These are phyloP conservation scores for Syngnathus rostellatus DNA, from an alignment of 2,797 vertebrate species.

Conservation along the genomic window DNA sequence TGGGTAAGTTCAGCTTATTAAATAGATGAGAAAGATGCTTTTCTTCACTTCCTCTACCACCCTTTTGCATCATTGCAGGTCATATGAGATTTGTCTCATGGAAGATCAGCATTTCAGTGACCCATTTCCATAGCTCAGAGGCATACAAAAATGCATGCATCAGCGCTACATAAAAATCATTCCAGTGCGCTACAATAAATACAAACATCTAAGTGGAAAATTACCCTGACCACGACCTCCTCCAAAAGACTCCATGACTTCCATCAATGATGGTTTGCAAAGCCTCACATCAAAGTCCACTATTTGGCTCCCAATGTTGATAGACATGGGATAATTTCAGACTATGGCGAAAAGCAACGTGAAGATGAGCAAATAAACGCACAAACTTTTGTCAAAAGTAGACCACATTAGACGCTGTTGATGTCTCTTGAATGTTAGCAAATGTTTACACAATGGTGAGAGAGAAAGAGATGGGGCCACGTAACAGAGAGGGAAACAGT, in stretches of 20 bases:
- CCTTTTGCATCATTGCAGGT: constrained; percentile 28
- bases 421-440: constrained; percentile 86
- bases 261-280: constrained; percentile 74
- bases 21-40: constrained; percentile 25
- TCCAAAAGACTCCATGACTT: not conserved
- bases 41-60: not conserved
- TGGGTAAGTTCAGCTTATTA: constrained; percentile 34
- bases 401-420: constrained; percentile 90
- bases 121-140: constrained; percentile 49
- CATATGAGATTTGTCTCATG: constrained; percentile 41
- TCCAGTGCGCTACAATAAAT: constrained; percentile 17
- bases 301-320: constrained; percentile 86
- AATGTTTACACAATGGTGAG: constrained; percentile 87
- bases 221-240: constrained; percentile 2
- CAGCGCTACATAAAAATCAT: constrained; percentile 23
- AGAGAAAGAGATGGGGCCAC: constrained; percentile 92
- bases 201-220: constrained; percentile 2
- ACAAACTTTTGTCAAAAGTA: constrained; percentile 88
- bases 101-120: constrained; percentile 53
- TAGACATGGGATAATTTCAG: constrained; percentile 90
- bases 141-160: constrained; percentile 42
- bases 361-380: constrained; percentile 90
- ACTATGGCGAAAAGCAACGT: constrained; percentile 94
- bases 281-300: constrained; percentile 92
- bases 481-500: constrained; percentile 78